Percentiles rank a stretch among this genome's conserved stretches.
Conservation (phyloP, 2,797 vertebrate species). For the Phataginus tetradactyla region DNA sequence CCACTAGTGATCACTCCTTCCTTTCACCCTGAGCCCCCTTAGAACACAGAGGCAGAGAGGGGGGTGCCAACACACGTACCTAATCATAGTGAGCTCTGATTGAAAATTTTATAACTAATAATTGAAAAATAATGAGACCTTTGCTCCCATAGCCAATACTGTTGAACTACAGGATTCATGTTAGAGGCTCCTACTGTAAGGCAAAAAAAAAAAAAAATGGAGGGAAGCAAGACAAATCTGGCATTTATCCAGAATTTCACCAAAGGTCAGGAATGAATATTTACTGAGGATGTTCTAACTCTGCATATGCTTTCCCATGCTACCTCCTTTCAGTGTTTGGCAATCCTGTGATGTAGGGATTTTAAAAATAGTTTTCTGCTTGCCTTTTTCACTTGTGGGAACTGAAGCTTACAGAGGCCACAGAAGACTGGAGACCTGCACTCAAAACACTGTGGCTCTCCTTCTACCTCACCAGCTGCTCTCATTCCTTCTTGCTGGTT, state of each 20-base stretch:
- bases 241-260: background rate
- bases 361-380: background rate
- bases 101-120: background rate
- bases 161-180: background rate
- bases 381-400: background rate
- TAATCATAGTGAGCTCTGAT: background rate
- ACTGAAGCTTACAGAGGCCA: background rate
- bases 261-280: background rate
- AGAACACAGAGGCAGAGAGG: background rate
- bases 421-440: background rate
- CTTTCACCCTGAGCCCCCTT: background rate
- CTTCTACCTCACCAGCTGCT: background rate
- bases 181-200: background rate
- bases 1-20: background rate
- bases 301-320: background rate
- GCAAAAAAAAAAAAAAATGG: background rate
- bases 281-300: background rate
- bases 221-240: background rate
- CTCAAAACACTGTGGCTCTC: background rate
- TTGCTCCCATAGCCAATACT: background rate
- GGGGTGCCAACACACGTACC: background rate
- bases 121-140: background rate
- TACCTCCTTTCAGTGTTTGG: background rate
- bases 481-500: background rate
- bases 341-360: background rate